A percentile compares a stretch with the other conserved stretches of the same genome.
Evolutionary conservation across 2,888 invertebrate genomes (phyloP).

Genomic region (Neoscelio sp.): DNA sequence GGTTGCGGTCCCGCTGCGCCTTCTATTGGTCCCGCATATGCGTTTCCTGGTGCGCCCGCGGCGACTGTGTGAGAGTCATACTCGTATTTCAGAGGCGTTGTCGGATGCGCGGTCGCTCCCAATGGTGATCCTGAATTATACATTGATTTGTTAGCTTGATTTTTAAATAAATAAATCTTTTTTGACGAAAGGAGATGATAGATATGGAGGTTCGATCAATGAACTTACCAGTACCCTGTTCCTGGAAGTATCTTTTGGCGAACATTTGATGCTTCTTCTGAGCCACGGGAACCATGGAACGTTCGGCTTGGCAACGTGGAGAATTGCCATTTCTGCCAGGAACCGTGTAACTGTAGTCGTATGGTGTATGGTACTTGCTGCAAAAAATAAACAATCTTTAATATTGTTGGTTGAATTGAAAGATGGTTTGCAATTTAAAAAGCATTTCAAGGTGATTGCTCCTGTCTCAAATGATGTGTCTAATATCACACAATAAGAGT

Average conservation of each 20-base stretch:
- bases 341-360: slow-evolving; percentile 87
- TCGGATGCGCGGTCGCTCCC: slow-evolving; percentile 75
- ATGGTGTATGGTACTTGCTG: slow-evolving; percentile 88
- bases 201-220: too few relatives aligned
- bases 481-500: too few relatives aligned
- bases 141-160: background rate
- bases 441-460: too few relatives aligned
- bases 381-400: slow-evolving; percentile 59
- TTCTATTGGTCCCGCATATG: slow-evolving; percentile 83
- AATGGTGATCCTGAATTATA: slow-evolving; percentile 76
- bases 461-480: too few relatives aligned
- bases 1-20: slow-evolving; percentile 84
- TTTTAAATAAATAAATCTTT: background rate
- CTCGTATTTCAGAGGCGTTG: slow-evolving; percentile 85
- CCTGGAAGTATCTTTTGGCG: slow-evolving; percentile 94
- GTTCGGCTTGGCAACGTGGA: slow-evolving; percentile 83
- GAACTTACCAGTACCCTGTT: slow-evolving; percentile 79
- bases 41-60: slow-evolving; percentile 81
- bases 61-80: slow-evolving; percentile 83
- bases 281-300: slow-evolving; percentile 85
- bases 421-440: background rate
- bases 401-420: slow-evolving; percentile 15
- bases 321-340: slow-evolving; percentile 80
- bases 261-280: slow-evolving; percentile 98
- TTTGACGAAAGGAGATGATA: background rate